Evolutionary conservation across 2,113 vertebrate genomes (phyloP).

Genomic region (Sander vitreus): DNA sequence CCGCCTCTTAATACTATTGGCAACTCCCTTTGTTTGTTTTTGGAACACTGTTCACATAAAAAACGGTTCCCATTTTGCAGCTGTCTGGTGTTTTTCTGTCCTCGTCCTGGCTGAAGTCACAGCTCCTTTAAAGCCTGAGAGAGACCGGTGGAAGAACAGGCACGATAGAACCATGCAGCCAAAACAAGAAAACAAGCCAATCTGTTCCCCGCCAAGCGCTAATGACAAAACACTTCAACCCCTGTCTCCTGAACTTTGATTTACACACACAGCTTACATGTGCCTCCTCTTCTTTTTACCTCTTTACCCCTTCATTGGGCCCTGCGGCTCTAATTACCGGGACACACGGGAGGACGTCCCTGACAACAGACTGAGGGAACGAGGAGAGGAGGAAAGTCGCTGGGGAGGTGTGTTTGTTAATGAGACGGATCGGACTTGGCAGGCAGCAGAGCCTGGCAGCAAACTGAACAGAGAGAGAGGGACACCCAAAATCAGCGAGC

Average conservation of each 20-base stretch:
- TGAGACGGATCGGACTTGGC: conserved; percentile 66
- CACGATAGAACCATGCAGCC: not conserved
- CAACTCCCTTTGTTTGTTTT: not conserved
- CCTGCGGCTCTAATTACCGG: conserved; percentile 48
- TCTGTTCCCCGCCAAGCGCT: conserved; percentile 6
- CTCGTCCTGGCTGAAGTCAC: conserved; percentile 8
- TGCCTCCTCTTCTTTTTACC: conserved; percentile 34
- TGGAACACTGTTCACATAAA: not conserved
- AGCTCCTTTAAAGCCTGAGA: conserved; percentile 32
- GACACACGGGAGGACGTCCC: conserved; percentile 33
- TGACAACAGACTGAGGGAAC: not conserved
- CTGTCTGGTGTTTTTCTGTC: conserved; percentile 32
- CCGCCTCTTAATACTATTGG: not conserved
- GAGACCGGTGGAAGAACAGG: not conserved
- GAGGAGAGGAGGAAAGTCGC: conserved; percentile 17
- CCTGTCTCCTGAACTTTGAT: conserved; percentile 28
- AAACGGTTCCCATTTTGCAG: conserved; percentile 9
- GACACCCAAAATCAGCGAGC: conserved; percentile 32
- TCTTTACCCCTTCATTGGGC: conserved; percentile 20
- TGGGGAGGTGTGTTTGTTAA: conserved; percentile 58
- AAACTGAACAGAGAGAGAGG: conserved; percentile 34
- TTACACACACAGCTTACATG: conserved; percentile 22
- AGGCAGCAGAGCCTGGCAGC: conserved; percentile 53
- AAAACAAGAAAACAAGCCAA: not conserved
- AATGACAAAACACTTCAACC: conserved; percentile 16